A percentile compares a stretch with the other conserved stretches of the same genome.
These are phyloP conservation scores for Hafferia zeledoni DNA, from an alignment of 2,797 vertebrate genomes.

Conservation along the genomic window DNA sequence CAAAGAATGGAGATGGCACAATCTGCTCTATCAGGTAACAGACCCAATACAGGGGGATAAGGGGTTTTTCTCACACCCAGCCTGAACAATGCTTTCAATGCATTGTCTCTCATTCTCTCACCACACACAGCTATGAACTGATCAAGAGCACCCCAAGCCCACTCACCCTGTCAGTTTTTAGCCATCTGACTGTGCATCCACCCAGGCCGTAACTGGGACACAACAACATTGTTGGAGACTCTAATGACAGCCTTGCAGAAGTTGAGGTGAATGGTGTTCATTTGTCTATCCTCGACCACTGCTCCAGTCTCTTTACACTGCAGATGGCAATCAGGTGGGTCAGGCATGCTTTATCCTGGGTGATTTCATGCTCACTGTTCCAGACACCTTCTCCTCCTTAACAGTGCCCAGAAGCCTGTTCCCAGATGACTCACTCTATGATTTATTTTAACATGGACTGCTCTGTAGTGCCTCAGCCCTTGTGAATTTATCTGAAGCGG, in stretches of 20 bases:
- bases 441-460: background rate
- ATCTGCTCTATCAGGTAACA: background rate
- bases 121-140: rapidly evolving
- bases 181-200: background rate
- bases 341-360: background rate
- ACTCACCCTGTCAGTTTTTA: background rate
- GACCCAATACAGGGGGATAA: rapidly evolving
- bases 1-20: background rate
- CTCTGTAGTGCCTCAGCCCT: background rate
- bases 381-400: background rate
- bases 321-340: background rate
- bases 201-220: background rate
- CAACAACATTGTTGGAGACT: background rate
- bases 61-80: background rate
- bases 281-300: background rate
- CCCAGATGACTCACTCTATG: background rate
- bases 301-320: background rate
- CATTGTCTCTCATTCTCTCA: background rate
- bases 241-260: background rate
- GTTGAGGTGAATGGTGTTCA: background rate
- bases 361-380: background rate
- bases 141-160: background rate
- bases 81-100: background rate
- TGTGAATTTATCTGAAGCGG: background rate
- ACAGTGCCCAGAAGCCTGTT: background rate